Base-by-base conservation (phyloP, 2,888 invertebrate species). In the Lasioglossum zephyrum region DNA sequence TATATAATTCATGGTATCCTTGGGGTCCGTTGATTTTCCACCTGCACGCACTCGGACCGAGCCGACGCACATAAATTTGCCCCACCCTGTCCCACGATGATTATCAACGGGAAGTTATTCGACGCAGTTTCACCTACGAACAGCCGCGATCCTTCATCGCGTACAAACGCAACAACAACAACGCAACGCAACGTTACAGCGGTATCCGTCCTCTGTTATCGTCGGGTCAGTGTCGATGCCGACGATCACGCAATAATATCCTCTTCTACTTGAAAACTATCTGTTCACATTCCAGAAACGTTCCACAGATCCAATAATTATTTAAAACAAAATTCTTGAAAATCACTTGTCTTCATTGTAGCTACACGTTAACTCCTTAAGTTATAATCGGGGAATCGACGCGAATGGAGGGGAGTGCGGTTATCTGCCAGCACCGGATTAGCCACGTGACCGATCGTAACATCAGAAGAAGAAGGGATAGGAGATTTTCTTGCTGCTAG, bases 71-170 rank as follows among this genome's bases (percentile, higher is more conserved):
- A 86, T 86, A 86, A 80, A 86, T 87, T 86, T 79, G 63, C 83
- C 75, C 84, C 86, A 79, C 85, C 82, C 79, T 79, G 76, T 73
- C 73, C 18, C 74, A 73, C 88, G 87, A 88, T 89, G 83, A 85
- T 90, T 90, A 91, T 90, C 89, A 89, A 79, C 90, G 85, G 89
- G 89, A 91, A 91, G 91, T 87, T 89, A 89, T 91, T 91, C 89
- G 89, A 88, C 79, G 82, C 82, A 77, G 86, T 84, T 89, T 90
- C 88, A 88, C 86, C 86, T 82, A 73, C 53, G 75, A 80, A 41
- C 66, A 72, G 36, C 66, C 66, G 63, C 39, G 77, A 78, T 57
- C 47, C 82, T 66, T 66, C 73, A 57, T 49, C 80, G 41, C 22
- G 53, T 8, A 41, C 31, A 31, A 16, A 18, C 16, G 16, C 66